Evolutionary conservation across 2,888 invertebrate genomes (phyloP), one percentile per base, ranked within the genome.

Genomic region (Metallyticus violacea): DNA sequence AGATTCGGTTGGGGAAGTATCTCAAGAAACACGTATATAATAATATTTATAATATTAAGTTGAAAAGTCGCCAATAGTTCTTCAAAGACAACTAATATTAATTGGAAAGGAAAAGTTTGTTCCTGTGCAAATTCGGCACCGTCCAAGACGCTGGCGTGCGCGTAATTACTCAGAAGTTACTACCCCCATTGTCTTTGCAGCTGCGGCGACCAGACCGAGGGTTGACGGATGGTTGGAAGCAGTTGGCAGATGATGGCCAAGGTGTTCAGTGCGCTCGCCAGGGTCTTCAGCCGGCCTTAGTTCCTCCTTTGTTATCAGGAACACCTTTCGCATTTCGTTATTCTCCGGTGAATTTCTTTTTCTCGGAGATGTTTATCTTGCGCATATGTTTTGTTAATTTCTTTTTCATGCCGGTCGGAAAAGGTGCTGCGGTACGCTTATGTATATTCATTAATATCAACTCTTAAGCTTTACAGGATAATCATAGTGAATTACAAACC

Each of bases 281-380:
- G n/a, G n/a, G n/a, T 62, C 40, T 62, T 62, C 40, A 77, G 77
- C 77, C 77, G 28, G 76, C 83, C 83, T 77, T 83, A 83, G 77
- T 83, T 83, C 83, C 83, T 77, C 28, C 77, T 26, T 78, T 78
- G 26, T 26, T 83, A 83, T 83, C 83, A 27, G 27, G 28, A 83
- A 83, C 83, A 83, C 83, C 83, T 83, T 82, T 76, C 82, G 82
- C 27, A 82, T 76, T 83, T 83, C 77, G 77, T 83, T 83, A 83
- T 77, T 27, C 77, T 29, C 77, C 62, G 77, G 83, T 83, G 83
- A 83, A 83, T 83, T 83, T 83, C 83, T 83, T 83, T 83, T 77
- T 83, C 27, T 62, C 40, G 1, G 40, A 62, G 40, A 62, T 62
- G 40, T 15, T 62, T 62, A 62, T 62, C 40, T 15, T 62, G 6